Evolutionary conservation across 2,797 vertebrate species (phyloP), one percentile per base, ranked within the genome.

Genomic region (Amblyraja radiata): DNA sequence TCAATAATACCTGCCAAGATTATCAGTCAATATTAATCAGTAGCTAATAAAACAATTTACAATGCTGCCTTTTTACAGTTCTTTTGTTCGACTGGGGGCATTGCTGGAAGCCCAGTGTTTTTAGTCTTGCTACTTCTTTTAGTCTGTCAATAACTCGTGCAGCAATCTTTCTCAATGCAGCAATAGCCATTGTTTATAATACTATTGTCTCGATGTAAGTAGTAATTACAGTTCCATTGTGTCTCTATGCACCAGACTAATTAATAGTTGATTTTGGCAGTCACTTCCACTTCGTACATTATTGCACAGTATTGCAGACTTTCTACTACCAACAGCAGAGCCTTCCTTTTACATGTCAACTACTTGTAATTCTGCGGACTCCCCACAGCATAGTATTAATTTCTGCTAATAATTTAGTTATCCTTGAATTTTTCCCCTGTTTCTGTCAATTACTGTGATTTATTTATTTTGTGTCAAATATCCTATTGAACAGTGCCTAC

Each of bases 331-430:
- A 54, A 63, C 9, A 74, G 46, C 39, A 92, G 71, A 23, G 23
- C 10, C 90, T 76, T 10, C 8, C 16, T 28, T 28, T 36, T 36
- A 36, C 81, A 84, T 28, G 63, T 32, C 61, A 21, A 68, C 61
- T 1, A 88, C 21, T 65, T 88, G 16, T 36, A 36, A 61, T 63
- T 63, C 83, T 86, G 28, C 58, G n/a, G 25, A 63, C 2, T 58
- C 10, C 21, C 28, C 10, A 21, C 61, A 88, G 84, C 65, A 88
- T 36, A 10, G 32, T 88, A 68, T 2, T 65, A 36, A n/a, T 68
- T 54, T 73, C 68, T 58, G 71, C 90, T 74, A 73, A 92, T 92
- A 76, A 88, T 92, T 92, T 76, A 92, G 71, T 92, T 92, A 39
- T 92, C 90, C 39, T 92, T 92, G 73, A 92, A 74, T 54, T 28